Evolutionary conservation across 2,888 invertebrate species (phyloP).

Genomic region (Liopterus haemorrhoidalis): DNA sequence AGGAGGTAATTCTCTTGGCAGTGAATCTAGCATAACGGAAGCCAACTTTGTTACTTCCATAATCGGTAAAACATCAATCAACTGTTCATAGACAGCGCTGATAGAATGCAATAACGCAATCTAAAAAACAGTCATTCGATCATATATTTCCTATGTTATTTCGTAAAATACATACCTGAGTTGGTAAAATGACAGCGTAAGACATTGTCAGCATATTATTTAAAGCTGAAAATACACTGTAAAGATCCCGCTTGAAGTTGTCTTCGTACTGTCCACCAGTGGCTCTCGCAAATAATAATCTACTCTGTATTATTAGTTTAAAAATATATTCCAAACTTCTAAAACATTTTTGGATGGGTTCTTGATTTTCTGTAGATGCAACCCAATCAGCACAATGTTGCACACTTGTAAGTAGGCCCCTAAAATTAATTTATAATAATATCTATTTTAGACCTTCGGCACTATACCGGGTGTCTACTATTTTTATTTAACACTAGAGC

Average conservation of each 20-base stretch:
- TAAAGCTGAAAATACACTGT: conserved; percentile 72
- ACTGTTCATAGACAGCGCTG: conserved; percentile 76
- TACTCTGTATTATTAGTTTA: conserved; percentile 85
- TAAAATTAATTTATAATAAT: conserved; percentile 39
- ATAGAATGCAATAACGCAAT: conserved; percentile 77
- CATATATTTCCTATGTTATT: background rate
- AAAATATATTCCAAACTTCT: conserved; percentile 88
- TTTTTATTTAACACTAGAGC: too few relatives aligned
- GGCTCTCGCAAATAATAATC: conserved; percentile 75
- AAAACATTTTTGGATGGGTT: conserved; percentile 84
- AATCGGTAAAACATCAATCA: conserved; percentile 66
- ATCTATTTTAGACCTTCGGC: too few relatives aligned
- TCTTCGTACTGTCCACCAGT: conserved; percentile 87
- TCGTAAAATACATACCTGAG: conserved; percentile 52
- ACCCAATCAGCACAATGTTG: conserved; percentile 86
- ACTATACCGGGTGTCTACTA: too few relatives aligned
- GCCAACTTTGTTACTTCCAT: conserved; percentile 75
- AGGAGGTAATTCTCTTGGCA: conserved; percentile 63
- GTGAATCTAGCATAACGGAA: conserved; percentile 69
- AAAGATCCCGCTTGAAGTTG: conserved; percentile 74
- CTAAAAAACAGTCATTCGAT: conserved; percentile 43
- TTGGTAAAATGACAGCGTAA: conserved; percentile 68
- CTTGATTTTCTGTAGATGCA: conserved; percentile 78
- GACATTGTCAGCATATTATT: conserved; percentile 69
- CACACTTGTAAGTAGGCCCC: conserved; percentile 80